phyloP scores from a whole-genome alignment of 2,113 vertebrate species.

The Ranitomeya imitator region DNA sequence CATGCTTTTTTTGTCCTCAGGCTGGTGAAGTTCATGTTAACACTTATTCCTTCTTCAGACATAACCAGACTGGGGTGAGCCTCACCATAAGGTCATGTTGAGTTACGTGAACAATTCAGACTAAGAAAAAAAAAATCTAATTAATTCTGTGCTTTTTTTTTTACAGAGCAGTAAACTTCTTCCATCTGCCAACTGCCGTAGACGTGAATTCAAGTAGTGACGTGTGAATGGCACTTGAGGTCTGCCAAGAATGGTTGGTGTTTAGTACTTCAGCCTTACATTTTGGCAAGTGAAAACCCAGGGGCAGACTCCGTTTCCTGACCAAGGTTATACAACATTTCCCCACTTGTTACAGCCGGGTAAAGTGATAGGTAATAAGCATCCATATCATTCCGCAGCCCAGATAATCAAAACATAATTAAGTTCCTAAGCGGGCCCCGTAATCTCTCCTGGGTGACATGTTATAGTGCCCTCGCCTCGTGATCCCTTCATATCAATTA shows the following conservation, averaged over 20 bases:
- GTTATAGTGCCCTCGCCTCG: slow-evolving; percentile 9
- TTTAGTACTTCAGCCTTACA: slow-evolving; percentile 48
- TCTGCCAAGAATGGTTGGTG: slow-evolving; percentile 49
- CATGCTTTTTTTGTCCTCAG: neutral
- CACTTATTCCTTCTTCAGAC: neutral
- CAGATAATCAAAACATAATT: slow-evolving; percentile 40
- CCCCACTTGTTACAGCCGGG: slow-evolving; percentile 36
- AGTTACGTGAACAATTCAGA: slow-evolving; percentile 19
- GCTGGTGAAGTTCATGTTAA: slow-evolving; percentile 9
- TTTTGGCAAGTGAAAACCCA: slow-evolving; percentile 40
- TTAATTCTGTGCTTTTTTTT: slow-evolving; percentile 41
- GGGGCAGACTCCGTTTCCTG: slow-evolving; percentile 44
- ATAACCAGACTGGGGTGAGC: slow-evolving; percentile 25
- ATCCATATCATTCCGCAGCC: slow-evolving; percentile 40
- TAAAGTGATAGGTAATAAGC: slow-evolving; percentile 41
- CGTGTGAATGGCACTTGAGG: slow-evolving; percentile 45
- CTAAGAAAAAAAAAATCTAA: slow-evolving; percentile 36
- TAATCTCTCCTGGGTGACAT: slow-evolving; percentile 35
- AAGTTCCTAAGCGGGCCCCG: slow-evolving; percentile 24
- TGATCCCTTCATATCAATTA: slow-evolving; percentile 38
- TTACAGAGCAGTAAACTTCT: slow-evolving; percentile 28
- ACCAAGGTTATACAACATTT: slow-evolving; percentile 37
- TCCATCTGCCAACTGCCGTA: slow-evolving; percentile 54
- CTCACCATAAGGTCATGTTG: neutral
- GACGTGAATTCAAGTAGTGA: slow-evolving; percentile 55